Percentiles rank a stretch among this genome's conserved stretches.
Evolutionary conservation across 1,140 invertebrate species (phyloP).

Genomic region (Pteromalus puparum): DNA sequence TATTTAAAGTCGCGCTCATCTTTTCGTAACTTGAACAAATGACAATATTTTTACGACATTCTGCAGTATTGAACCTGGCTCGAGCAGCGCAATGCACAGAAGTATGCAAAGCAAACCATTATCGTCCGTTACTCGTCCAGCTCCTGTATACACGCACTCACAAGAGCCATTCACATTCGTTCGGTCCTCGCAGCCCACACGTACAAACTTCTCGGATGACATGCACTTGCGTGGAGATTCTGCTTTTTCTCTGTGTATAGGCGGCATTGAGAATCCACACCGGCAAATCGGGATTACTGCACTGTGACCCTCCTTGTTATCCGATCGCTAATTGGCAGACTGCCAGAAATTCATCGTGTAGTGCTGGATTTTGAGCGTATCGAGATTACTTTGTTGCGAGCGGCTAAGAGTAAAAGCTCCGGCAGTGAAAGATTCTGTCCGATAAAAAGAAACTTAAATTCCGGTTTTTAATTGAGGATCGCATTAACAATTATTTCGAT

Average conservation of each 20-base stretch:
- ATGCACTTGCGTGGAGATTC: neutral
- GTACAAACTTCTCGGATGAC: neutral
- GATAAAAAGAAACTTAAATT: neutral
- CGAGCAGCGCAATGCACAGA: neutral
- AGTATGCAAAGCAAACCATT: neutral
- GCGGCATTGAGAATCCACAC: neutral
- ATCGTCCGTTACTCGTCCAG: neutral
- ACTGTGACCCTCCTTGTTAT: slow-evolving; percentile 30
- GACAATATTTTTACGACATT: no score
- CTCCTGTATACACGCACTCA: neutral
- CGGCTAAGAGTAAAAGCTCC: no score
- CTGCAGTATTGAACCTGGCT: no score
- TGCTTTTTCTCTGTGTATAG: neutral
- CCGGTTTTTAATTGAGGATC: no score
- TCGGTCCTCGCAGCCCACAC: neutral
- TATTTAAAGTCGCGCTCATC: no score
- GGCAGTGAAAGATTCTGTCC: neutral
- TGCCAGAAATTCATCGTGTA: neutral
- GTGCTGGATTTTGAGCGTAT: neutral
- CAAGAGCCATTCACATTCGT: neutral
- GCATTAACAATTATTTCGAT: no score
- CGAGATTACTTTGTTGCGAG: no score
- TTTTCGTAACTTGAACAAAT: no score
- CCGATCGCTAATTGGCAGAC: slow-evolving; percentile 43
- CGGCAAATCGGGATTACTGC: neutral